Base-by-base conservation (phyloP, 2,797 vertebrate species). In the Hylomyscus alleni region DNA sequence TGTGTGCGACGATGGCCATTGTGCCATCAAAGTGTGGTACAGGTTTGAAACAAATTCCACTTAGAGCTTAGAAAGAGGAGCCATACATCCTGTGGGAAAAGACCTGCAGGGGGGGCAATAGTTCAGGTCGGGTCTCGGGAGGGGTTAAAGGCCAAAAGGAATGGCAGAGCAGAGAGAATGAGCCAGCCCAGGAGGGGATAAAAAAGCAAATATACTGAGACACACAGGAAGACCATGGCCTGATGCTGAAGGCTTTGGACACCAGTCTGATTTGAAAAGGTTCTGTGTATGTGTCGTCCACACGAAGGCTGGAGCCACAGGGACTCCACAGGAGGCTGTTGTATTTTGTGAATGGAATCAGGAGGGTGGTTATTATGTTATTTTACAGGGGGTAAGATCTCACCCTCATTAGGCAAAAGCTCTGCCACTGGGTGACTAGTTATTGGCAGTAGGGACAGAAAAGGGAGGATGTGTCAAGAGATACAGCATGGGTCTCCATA, bases 1-100 rank as follows among this genome's bases (percentile, higher is more conserved):
- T 44, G 4, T 5, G 1, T 0, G 24, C 29, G 13, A 8, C 34
- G 13, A 8, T 0, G 60, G 50, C 65, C 56, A 2, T 0, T 2
- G 0, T 7, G n/a, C 37, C 73, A 19, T 67, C 93, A n/a, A 40
- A 44, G 9, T 6, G 7, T 37, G 44, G 13, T 12, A 19, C 54
- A 6, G 10, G 60, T 34, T 81, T 60, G 56, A 83, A 73, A 31
- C 26, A 3, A 6, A 37, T n/a, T 37, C 12, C 67, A 34, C 52
- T 20, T 44, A 19, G 84, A 13, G 34, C 6, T 65, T 5, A 1
- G 26, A 73, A 52, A 40, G n/a, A 22, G 73, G 58, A 47, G 47
- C 1, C 1, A 13, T 77, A 12, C 26, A 52, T 89, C 58, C 34
- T 12, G 50, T 0, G 58, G 22, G 17, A 50, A 52, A 56, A 73